phyloP scores from a whole-genome alignment of 2,888 invertebrate species.

The Acrobasis consociella region DNA sequence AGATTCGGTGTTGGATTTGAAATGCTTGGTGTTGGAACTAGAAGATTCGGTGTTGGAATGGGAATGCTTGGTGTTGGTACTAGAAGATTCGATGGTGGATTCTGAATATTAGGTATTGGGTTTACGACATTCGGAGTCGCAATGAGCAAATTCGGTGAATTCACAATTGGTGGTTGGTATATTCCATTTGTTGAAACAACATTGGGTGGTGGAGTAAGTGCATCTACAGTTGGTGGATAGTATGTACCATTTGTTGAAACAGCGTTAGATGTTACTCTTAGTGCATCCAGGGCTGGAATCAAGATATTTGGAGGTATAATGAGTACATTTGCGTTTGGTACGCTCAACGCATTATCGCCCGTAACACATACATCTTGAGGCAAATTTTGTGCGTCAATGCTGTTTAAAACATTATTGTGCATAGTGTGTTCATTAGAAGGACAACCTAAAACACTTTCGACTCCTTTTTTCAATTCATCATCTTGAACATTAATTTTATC shows the following conservation, averaged over 20 bases:
- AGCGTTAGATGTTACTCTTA: not conserved
- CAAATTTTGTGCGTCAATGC: not conserved
- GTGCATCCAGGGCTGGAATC: no score
- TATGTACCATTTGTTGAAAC: not conserved
- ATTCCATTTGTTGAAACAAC: not conserved
- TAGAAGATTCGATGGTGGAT: no score
- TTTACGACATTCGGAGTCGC: not conserved
- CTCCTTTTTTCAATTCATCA: not conserved
- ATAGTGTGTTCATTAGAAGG: not conserved
- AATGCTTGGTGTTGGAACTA: not conserved
- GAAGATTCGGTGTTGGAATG: not conserved
- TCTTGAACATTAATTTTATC: not conserved
- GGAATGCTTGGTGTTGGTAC: no score
- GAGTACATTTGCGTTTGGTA: not conserved
- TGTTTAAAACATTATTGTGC: not conserved
- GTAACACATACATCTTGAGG: not conserved
- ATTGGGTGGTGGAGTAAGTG: not conserved
- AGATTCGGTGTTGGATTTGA: not conserved
- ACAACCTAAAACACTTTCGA: not conserved
- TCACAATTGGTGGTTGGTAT: not conserved
- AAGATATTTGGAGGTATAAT: not conserved
- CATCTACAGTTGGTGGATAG: not conserved
- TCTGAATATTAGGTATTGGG: not conserved
- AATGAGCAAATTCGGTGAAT: not conserved
- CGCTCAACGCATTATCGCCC: not conserved